phyloP scores from a whole-genome alignment of 2,797 vertebrate species.

The Chaetophractus vellerosus region DNA sequence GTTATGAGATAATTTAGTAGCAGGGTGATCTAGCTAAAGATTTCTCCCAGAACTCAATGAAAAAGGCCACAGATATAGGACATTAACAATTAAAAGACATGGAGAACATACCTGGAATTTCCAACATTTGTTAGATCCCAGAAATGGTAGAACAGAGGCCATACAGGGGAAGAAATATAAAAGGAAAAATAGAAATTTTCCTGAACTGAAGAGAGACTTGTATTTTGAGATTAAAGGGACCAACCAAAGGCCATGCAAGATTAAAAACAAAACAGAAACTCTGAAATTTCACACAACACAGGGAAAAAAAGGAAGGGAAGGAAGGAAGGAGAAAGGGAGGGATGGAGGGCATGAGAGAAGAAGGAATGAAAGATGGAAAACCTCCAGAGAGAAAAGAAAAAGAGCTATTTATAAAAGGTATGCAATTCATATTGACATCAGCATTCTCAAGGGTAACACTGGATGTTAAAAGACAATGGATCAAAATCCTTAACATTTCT shows the following conservation, averaged over 20 bases:
- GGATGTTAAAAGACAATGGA: neutral
- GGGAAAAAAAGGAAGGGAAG: neutral
- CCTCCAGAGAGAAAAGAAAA: neutral
- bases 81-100: neutral
- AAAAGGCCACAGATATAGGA: neutral
- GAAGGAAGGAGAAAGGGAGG: neutral
- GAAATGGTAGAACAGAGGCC: neutral
- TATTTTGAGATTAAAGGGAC: constrained; percentile 47
- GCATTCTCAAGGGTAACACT: neutral
- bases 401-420: neutral
- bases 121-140: constrained; percentile 15
- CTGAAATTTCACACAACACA: neutral
- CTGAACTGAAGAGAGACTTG: neutral
- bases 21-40: neutral
- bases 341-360: neutral
- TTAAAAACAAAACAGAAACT: constrained; percentile 60
- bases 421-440: neutral
- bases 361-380: neutral
- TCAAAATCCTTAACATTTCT: neutral
- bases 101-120: neutral
- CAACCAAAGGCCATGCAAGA: constrained; percentile 27
- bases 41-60: neutral
- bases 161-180: neutral
- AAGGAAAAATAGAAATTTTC: constrained; percentile 10
- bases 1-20: constrained; percentile 13